Percentiles rank a stretch among this genome's conserved stretches.
Evolutionary conservation across 2,113 vertebrate species (phyloP).

Genomic region (Neotragus moschatus): DNA sequence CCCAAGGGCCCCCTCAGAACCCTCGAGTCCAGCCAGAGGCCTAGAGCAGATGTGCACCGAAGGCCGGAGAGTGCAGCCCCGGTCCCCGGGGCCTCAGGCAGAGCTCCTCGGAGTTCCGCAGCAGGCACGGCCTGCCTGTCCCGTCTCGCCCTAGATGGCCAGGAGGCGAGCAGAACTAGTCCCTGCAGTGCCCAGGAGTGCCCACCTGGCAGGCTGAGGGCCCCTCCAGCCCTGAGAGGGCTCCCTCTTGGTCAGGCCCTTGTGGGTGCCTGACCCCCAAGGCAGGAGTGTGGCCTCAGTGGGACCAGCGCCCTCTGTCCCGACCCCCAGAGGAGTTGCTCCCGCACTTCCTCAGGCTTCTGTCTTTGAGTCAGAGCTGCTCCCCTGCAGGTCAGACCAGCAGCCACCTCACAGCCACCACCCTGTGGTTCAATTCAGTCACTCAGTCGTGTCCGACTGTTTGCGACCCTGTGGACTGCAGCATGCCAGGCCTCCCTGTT

Average conservation of each 20-base stretch:
- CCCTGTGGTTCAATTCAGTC: not conserved
- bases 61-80: not conserved
- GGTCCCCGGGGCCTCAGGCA: not conserved
- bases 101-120: not conserved
- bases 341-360: not conserved
- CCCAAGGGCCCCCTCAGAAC: not conserved
- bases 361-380: not conserved
- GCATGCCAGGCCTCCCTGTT: not conserved
- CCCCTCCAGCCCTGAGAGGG: not conserved
- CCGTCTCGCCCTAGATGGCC: accelerated
- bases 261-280: not conserved
- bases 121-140: not conserved
- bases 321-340: not conserved
- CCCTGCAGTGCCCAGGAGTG: not conserved
- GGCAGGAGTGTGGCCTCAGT: not conserved
- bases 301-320: accelerated
- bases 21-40: not conserved
- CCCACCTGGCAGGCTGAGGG: not conserved
- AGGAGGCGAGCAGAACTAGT: too few species aligned
- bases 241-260: not conserved
- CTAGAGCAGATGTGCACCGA: not conserved
- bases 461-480: not conserved
- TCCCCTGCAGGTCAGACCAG: not conserved
- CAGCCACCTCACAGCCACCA: not conserved
- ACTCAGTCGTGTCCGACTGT: not conserved